Evolutionary conservation across 2,797 vertebrate species (phyloP), one percentile per base, ranked within the genome.

Genomic region (Buphagus erythrorhynchus): DNA sequence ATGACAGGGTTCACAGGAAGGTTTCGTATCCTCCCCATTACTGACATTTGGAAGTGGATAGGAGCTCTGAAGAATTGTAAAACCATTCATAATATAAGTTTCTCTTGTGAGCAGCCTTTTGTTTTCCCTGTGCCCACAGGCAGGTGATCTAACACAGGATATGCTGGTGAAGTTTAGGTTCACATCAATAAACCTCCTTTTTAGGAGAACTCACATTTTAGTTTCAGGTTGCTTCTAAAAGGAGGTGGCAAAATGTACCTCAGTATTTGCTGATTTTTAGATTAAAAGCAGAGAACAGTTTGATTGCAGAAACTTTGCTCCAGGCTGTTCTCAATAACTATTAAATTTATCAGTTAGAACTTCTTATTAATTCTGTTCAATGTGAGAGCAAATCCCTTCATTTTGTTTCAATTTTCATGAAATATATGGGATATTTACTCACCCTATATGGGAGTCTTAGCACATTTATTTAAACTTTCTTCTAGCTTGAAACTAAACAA

Each of bases 401-500:
- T 65, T 86, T 67, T 84, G 31, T n/a, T 67, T 28, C 15, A 58
- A 68, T 65, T 81, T 83, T 66, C 36, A 40, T 59, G 42, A 90
- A 72, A 42, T 55, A 57, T 5, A 59, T 13, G 36, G 40, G 66
- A 28, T 88, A 78, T 90, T 91, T 76, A 62, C 29, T 79, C 33
- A 73, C 43, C 31, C 40, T 74, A 19, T 16, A 62, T 3, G 9
- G 35, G 18, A 61, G 49, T 33, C 78, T 75, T 72, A 84, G 66
- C 69, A 95, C 24, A 69, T 63, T 78, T 55, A 51, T 88, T 86
- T 90, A 51, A 71, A 69, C 40, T 69, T 94, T 45, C 36, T 84
- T 86, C 33, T 71, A 76, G 51, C 36, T 77, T 81, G 72, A 93
- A 93, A 90, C 66, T 73, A 86, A 96, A 91, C 54, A 86, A 95